These are phyloP conservation scores for Semibalanus balanoides DNA, from an alignment of 1,140 invertebrate genomes.

Conservation along the genomic window DNA sequence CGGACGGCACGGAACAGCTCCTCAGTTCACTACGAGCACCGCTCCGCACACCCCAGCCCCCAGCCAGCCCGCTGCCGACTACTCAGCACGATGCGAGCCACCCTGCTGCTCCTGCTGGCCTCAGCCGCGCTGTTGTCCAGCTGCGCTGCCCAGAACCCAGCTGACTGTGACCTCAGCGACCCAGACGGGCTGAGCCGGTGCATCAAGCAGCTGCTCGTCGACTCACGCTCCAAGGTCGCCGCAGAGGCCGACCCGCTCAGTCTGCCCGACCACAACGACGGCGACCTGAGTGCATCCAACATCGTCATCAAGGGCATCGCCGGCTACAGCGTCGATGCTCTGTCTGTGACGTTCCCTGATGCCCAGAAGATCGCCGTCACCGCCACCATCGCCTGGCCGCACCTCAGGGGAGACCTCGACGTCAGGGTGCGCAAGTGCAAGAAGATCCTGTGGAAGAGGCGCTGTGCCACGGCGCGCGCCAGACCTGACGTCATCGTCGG, in stretches of 20 bases:
- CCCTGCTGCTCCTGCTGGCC: too few relatives aligned
- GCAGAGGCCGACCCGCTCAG: neutral
- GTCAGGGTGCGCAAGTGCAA: neutral
- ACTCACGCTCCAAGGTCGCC: neutral
- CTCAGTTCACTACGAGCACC: too few relatives aligned
- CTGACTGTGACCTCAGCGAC: neutral
- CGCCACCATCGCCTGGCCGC: neutral
- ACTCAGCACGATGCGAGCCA: too few relatives aligned
- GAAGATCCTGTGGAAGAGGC: too few relatives aligned
- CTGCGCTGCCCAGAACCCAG: too few relatives aligned
- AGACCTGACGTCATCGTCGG: neutral
- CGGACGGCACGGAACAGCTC: too few relatives aligned
- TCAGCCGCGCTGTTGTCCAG: too few relatives aligned
- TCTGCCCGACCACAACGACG: neutral
- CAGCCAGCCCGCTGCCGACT: too few relatives aligned
- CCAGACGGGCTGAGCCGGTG: neutral
- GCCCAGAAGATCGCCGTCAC: neutral
- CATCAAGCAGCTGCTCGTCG: neutral
- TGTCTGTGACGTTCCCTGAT: neutral
- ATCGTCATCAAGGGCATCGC: neutral
- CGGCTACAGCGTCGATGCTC: neutral
- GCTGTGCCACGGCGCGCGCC: neutral
- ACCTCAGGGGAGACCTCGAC: neutral
- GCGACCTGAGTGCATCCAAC: neutral
- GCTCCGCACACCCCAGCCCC: too few relatives aligned